A percentile compares a stretch with the other conserved stretches of the same genome.
Conservation (phyloP, 2,888 invertebrate genomes). For the Athripsodes cinereus region DNA sequence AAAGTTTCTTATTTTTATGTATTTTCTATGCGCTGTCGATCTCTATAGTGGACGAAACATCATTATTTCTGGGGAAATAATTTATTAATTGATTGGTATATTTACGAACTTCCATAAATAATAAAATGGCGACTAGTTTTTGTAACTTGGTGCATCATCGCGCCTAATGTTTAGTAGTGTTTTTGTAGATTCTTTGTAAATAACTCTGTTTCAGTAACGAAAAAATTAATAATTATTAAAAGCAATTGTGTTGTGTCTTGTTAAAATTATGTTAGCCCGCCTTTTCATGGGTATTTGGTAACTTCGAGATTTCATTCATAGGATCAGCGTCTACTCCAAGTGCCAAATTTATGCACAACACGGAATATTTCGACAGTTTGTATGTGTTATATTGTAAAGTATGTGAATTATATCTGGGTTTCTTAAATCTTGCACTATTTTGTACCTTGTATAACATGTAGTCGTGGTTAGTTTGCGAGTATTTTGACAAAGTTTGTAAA, state of each 20-base stretch:
- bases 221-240: background rate
- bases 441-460: background rate
- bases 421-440: background rate
- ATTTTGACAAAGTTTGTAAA: background rate
- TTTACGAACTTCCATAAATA: constrained; percentile 40
- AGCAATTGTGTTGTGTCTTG: constrained; percentile 19
- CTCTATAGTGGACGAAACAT: constrained; percentile 20
- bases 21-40: constrained; percentile 6
- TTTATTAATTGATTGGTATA: constrained; percentile 26
- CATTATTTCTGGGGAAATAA: constrained; percentile 25
- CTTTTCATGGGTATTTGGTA: constrained; percentile 13
- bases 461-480: background rate
- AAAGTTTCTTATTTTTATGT: constrained; percentile 17
- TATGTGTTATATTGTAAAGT: no score
- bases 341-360: background rate
- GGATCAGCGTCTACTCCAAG: constrained; percentile 18
- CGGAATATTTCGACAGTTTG: no score
- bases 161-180: constrained; percentile 22
- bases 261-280: constrained; percentile 12
- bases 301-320: constrained; percentile 12
- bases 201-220: background rate
- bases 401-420: background rate
- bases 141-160: constrained; percentile 20
- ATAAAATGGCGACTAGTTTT: constrained; percentile 50
- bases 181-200: constrained; percentile 7